phyloP scores from a whole-genome alignment of 2,888 invertebrate species.

The Tanytarsus gracilentus region DNA sequence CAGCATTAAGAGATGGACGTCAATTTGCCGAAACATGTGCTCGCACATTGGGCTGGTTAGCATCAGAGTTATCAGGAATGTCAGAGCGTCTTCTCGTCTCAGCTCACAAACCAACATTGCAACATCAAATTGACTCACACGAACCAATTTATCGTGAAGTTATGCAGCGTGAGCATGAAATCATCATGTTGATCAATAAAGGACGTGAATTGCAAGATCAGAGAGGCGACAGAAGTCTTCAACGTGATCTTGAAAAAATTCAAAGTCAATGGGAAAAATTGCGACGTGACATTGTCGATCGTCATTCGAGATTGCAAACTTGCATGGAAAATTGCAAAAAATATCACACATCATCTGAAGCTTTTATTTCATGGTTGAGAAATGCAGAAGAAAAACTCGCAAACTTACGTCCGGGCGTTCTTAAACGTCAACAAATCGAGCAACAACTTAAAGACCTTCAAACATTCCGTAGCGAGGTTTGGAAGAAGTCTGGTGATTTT shows the following conservation, averaged over 20 bases:
- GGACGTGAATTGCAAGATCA: conserved; percentile 62
- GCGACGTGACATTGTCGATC: conserved; percentile 76
- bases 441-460: conserved; percentile 81
- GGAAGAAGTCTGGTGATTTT: conserved; percentile 87
- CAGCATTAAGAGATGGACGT: conserved; percentile 73
- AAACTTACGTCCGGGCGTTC: conserved; percentile 64
- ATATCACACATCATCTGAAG: conserved; percentile 75
- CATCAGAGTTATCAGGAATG: conserved; percentile 65
- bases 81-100: conserved; percentile 75
- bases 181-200: conserved; percentile 87
- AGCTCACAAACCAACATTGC: conserved; percentile 71
- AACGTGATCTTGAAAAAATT: conserved; percentile 77
- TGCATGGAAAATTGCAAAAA: conserved; percentile 88
- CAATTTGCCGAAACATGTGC: conserved; percentile 85
- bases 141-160: conserved; percentile 85
- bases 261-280: conserved; percentile 88
- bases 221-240: conserved; percentile 51
- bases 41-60: conserved; percentile 82
- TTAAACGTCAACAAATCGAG: conserved; percentile 78
- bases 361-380: conserved; percentile 79
- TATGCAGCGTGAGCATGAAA: conserved; percentile 81
- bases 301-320: conserved; percentile 76
- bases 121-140: conserved; percentile 79
- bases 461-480: conserved; percentile 82
- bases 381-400: conserved; percentile 78